These are phyloP conservation scores for Coecobrya sp. DNA, from an alignment of 2,888 invertebrate species.

Conservation along the genomic window DNA sequence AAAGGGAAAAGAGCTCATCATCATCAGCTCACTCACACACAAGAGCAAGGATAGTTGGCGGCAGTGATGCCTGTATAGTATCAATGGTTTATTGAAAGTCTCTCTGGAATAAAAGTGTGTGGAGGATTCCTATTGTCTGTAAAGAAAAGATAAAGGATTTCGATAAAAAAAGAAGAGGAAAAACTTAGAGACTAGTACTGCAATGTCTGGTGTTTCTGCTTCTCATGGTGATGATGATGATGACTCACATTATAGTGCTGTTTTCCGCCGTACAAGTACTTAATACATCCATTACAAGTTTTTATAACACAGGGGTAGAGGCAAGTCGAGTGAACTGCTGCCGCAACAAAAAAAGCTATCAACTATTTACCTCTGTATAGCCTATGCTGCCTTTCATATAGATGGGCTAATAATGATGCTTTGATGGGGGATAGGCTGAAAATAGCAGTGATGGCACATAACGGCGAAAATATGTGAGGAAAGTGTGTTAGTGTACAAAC, in stretches of 20 bases:
- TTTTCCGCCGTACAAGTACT: conserved; percentile 51
- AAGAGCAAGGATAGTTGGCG: not conserved
- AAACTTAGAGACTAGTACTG: not conserved
- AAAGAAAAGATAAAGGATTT: conserved; percentile 40
- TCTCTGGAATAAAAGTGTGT: conserved; percentile 40
- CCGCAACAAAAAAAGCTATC: not conserved
- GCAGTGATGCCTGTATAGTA: not conserved
- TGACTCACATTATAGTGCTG: conserved; percentile 36
- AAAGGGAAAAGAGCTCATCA: conserved; percentile 31
- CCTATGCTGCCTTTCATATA: not conserved
- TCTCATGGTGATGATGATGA: conserved; percentile 24
- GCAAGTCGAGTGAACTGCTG: not conserved
- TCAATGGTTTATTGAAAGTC: conserved; percentile 53
- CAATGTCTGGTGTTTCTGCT: not conserved
- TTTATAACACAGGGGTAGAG: not conserved
- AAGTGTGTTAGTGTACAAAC: conserved; percentile 5
- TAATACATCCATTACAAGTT: conserved; percentile 55
- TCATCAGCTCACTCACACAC: not conserved
- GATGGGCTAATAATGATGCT: conserved; percentile 52
- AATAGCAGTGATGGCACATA: not conserved
- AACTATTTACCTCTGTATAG: not conserved
- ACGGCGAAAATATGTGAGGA: not conserved
- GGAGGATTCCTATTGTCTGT: conserved; percentile 53
- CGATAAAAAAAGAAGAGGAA: conserved; percentile 33
- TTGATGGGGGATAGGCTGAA: conserved; percentile 1